Evolutionary conservation across 2,888 invertebrate genomes (phyloP), one percentile per base, ranked within the genome.

Genomic region (Sycophila texana): DNA sequence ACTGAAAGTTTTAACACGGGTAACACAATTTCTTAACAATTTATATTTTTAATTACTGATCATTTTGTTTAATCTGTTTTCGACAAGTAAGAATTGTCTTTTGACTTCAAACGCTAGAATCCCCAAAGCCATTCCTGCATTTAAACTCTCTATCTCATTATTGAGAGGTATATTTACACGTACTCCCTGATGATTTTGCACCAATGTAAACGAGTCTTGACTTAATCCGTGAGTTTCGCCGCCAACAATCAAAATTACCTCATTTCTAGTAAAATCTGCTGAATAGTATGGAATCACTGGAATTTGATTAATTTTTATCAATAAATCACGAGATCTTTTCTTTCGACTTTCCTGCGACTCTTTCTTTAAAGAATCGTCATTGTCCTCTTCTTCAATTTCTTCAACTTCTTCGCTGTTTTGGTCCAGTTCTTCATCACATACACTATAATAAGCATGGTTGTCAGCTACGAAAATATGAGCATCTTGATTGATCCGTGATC

Each of bases 161-260:
- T 92, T 93, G 85, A 98, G 90, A 0, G 98, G 98, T 83, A 98
- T 95, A 89, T 95, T 94, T 49, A 98, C 87, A 83, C 95, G 92
- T 47, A 93, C 88, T 13, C 95, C 95, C 74, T 92, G 91, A 79
- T 90, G 91, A 51, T 90, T 88, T 49, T 91, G 88, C n/a, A 94
- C 93, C 81, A 96, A 91, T 83, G 93, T 68, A 86, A 94, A 94
- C 5, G 96, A 94, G 39, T 95, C 93, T 22, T 92, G 88, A 91
- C 96, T 96, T n/a, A 98, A 92, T 0, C 98, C 97, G 89, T 95
- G 93, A 10, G 97, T 97, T 91, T 98, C 98, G 12, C 98, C 98
- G 16, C 98, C 97, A 83, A 98, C 92, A 53, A 98, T 92, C 4
- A 98, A 88, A 49, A 95, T 93, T 47, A 94, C 92, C 39, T 91